These are phyloP conservation scores for Tenthredo mesomela DNA, from an alignment of 2,888 invertebrate species.

Conservation along the genomic window DNA sequence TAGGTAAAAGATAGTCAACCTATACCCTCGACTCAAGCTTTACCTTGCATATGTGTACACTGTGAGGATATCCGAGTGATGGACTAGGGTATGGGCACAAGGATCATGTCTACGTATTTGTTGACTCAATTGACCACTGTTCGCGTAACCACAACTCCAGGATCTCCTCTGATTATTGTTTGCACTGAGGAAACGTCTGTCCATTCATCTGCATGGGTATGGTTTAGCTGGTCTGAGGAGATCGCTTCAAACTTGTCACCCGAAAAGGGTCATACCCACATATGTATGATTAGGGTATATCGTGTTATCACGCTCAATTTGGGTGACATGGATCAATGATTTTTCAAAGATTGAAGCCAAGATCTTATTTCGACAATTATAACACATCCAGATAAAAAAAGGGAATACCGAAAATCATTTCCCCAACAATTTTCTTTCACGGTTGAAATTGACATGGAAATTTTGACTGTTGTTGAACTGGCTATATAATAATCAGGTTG, in stretches of 20 bases:
- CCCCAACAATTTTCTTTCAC: not conserved
- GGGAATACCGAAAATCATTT: not conserved
- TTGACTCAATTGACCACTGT: slow-evolving; percentile 20
- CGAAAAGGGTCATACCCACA: not conserved
- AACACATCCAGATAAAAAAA: not conserved
- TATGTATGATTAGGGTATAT: not conserved
- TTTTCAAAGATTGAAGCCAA: not conserved
- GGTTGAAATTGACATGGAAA: not conserved
- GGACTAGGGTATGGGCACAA: slow-evolving; percentile 5
- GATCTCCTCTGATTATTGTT: slow-evolving; percentile 35
- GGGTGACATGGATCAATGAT: not conserved
- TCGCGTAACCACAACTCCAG: not conserved
- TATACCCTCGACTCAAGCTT: not conserved
- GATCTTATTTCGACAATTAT: too few species aligned
- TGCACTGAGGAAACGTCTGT: slow-evolving; percentile 22
- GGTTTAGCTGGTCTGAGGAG: not conserved
- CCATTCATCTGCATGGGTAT: not conserved
- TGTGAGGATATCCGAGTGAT: not conserved
- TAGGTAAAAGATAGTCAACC: not conserved
- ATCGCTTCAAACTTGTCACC: not conserved
- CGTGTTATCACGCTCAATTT: not conserved
- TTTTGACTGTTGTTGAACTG: not conserved
- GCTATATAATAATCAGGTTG: not conserved
- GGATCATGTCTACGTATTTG: slow-evolving; percentile 16
- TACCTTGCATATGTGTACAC: not conserved